Base-by-base conservation (phyloP, 2,888 invertebrate species). In the Phania funesta region DNA sequence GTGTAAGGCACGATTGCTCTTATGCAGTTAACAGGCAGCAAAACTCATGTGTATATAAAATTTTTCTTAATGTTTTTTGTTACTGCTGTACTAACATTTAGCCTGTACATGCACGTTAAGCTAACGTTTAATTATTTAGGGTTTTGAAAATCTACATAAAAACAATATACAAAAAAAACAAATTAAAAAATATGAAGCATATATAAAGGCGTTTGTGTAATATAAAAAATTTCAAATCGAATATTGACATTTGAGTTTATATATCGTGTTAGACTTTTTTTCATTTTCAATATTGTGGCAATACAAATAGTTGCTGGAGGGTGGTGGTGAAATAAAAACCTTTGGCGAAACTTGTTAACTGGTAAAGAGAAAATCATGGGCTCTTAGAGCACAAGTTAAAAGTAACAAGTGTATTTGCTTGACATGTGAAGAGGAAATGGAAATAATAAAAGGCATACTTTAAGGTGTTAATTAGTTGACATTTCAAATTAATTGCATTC, bases 111-210 rank as follows among this genome's bases (percentile, higher is more conserved):
- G 7, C 54, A 77, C 65, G 60, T 60, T 70, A 78, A 75, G 81
- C 81, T 74, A 87, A 87, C 89, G 86, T 88, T 89, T 87, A 89
- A 88, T 88, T 89, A 89, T 88, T 89, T 88, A 89, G 74, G 26
- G 70, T 82, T 78, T 87, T 83, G 85, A 86, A 88, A 86, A 85
- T 87, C 86, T 87, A 77, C 35, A 64, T 67, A 62, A 70, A 76
- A 83, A 16, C 35, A 60, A 50, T 67, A 26, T 9, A 35, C 52
- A 60, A 52, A 77, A 60, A 41, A 71, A 54, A 41, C 58, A 41
- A 41, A 44, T 11, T 13, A 75, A 48, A 81, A 70, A 62, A 81
- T 65, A 26, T 60, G 56, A 64, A 78, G 68, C 64, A 70, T 60
- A 71, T 65, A 64, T 29, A 74, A 73, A 82, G 74, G 73, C 77